phyloP scores from a whole-genome alignment of 2,888 invertebrate genomes.

The Aphidoletes aphidimyza region DNA sequence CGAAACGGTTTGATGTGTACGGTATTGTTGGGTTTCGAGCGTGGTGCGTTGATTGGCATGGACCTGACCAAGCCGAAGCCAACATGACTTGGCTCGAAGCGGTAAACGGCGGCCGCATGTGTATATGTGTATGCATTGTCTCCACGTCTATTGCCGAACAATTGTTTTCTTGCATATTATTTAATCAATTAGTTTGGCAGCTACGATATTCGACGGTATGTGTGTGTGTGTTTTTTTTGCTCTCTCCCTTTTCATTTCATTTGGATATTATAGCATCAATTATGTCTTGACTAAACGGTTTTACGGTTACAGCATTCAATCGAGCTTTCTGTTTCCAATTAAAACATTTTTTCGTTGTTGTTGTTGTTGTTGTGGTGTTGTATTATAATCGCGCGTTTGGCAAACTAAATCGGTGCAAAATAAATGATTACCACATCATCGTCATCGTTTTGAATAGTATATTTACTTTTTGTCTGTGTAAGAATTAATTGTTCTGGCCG shows the following conservation, averaged over 20 bases:
- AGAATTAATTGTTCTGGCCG: no score
- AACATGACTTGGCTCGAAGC: neutral
- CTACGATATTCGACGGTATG: no score
- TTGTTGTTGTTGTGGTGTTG: neutral
- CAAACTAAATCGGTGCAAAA: neutral
- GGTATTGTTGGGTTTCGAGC: neutral
- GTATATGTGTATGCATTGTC: neutral
- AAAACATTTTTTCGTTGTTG: neutral
- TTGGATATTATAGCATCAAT: neutral
- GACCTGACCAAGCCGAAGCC: neutral
- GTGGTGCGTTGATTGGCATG: neutral
- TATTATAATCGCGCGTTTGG: neutral
- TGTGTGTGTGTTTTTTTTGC: no score
- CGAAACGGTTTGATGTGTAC: neutral
- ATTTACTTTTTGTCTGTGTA: no score
- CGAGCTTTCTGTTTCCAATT: neutral
- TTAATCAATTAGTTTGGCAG: constrained; percentile 16
- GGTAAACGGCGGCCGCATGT: neutral
- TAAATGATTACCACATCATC: neutral
- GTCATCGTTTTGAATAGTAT: neutral
- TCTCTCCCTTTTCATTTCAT: no score
- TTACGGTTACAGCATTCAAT: neutral
- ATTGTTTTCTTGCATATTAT: neutral
- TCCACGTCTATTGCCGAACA: neutral
- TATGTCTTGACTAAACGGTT: neutral